These are phyloP conservation scores for Aptenodytes patagonicus DNA, from an alignment of 2,113 vertebrate species.

Conservation along the genomic window DNA sequence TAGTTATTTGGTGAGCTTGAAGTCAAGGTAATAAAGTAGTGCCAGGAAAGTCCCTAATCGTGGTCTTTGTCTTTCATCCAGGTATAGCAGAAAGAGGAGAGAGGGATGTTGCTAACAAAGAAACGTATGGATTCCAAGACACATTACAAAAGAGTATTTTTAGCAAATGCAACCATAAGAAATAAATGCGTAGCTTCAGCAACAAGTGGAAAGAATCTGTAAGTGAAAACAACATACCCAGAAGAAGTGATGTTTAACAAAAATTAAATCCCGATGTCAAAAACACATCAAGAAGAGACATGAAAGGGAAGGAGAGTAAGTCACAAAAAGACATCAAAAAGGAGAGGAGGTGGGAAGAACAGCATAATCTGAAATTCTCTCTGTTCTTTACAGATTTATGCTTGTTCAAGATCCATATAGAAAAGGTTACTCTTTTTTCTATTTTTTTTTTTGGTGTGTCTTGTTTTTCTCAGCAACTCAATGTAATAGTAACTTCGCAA, in stretches of 20 bases:
- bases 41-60: neutral
- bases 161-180: neutral
- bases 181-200: neutral
- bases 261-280: neutral
- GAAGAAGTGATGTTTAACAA: neutral
- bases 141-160: neutral
- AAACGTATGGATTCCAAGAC: neutral
- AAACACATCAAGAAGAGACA: conserved; percentile 10
- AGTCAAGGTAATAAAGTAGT: neutral
- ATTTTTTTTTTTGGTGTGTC: neutral
- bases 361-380: conserved; percentile 12
- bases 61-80: neutral
- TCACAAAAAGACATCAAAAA: conserved; percentile 3
- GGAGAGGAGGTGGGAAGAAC: neutral
- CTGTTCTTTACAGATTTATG: conserved; percentile 8
- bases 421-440: neutral
- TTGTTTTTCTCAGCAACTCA: neutral
- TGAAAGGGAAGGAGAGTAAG: neutral
- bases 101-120: neutral
- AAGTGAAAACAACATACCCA: neutral
- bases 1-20: neutral
- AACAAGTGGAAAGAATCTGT: neutral
- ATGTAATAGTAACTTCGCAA: neutral
- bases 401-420: neutral
- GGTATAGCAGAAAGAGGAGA: neutral